Percentiles rank a stretch among this genome's conserved stretches.
Conservation (phyloP, 2,888 invertebrate genomes). For the Ctenicera cuprea region DNA sequence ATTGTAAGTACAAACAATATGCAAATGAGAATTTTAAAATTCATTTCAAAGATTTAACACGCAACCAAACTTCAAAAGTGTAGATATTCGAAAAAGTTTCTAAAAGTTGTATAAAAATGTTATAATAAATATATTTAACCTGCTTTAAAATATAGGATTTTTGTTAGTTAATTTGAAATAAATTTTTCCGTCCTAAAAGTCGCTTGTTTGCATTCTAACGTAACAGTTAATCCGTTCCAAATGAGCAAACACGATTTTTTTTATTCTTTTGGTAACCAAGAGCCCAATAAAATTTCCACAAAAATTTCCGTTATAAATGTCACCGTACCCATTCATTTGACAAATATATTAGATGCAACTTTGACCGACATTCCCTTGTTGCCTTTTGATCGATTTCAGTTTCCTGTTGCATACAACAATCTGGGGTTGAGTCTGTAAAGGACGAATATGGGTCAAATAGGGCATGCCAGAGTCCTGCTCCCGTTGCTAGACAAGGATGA, state of each 20-base stretch:
- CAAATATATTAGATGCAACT: background rate
- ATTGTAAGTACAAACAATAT: constrained; percentile 6
- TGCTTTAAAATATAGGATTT: too few relatives aligned
- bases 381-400: constrained; percentile 10
- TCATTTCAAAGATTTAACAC: background rate
- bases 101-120: too few relatives aligned
- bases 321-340: background rate
- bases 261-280: too few relatives aligned
- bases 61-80: background rate
- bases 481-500: constrained; percentile 6
- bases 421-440: background rate
- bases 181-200: too few relatives aligned
- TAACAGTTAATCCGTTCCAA: too few relatives aligned
- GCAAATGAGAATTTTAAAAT: constrained; percentile 4
- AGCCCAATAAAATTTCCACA: too few relatives aligned
- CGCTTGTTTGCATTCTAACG: too few relatives aligned
- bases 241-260: too few relatives aligned
- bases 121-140: too few relatives aligned
- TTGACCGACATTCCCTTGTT: background rate
- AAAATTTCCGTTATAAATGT: too few relatives aligned
- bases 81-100: too few relatives aligned
- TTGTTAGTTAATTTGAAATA: too few relatives aligned
- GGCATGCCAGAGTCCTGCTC: background rate
- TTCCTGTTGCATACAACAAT: background rate
- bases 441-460: constrained; percentile 4